phyloP scores from a whole-genome alignment of 2,113 vertebrate genomes.

The Gavialis gangeticus region DNA sequence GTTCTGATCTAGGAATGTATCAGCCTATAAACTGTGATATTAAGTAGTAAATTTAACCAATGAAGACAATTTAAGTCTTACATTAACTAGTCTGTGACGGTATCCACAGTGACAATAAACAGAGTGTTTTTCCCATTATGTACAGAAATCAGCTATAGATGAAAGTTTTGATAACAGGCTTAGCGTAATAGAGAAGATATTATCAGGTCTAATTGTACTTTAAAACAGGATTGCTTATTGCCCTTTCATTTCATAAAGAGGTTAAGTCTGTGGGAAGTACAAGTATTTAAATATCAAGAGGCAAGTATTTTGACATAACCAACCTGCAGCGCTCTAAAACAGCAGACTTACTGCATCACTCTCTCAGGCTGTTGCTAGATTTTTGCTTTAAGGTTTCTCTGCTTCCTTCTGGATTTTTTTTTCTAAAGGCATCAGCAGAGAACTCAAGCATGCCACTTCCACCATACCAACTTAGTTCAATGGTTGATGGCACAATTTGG shows the following conservation, averaged over 20 bases:
- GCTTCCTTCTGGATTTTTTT: neutral
- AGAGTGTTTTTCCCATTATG: no score
- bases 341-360: no score
- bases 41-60: no score
- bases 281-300: neutral
- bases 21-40: no score
- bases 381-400: no score
- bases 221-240: neutral
- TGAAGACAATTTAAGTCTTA: no score
- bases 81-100: no score
- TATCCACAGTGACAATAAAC: no score
- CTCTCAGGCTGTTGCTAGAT: neutral
- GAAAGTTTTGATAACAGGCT: no score
- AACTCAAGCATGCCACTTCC: neutral
- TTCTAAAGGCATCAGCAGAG: neutral
- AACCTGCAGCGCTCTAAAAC: neutral
- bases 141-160: no score
- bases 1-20: no score
- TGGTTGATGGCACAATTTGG: neutral
- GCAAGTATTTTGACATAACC: neutral
- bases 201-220: neutral
- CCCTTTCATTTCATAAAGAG: neutral
- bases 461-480: neutral
- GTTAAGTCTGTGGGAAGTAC: conserved; percentile 9
- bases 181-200: no score